phyloP scores from a whole-genome alignment of 2,113 vertebrate genomes.

The Antigone vipio region DNA sequence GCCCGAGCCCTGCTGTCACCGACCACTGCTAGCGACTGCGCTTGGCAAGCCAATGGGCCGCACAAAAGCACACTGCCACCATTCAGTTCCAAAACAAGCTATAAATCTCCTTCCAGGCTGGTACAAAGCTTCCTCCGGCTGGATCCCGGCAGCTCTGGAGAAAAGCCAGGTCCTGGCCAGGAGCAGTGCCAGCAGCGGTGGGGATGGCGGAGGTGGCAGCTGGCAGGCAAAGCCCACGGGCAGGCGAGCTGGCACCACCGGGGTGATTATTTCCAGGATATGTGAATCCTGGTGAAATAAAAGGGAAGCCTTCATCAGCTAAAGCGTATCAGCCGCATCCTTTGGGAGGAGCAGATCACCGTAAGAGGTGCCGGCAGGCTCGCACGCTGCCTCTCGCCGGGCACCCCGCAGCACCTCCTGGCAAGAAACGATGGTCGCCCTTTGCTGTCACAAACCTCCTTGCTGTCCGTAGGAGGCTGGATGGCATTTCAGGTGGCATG shows the following conservation, averaged over 20 bases:
- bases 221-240: neutral
- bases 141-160: conserved; percentile 2
- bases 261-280: neutral
- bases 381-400: accelerated
- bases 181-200: neutral
- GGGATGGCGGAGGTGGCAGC: conserved; percentile 4
- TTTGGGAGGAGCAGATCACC: neutral
- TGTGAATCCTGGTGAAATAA: neutral
- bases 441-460: accelerated
- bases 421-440: accelerated
- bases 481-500: accelerated
- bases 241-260: neutral
- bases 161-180: neutral
- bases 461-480: neutral
- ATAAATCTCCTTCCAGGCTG: conserved; percentile 32
- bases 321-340: accelerated
- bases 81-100: conserved; percentile 62
- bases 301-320: neutral
- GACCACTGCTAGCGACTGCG: neutral
- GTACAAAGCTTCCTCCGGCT: conserved; percentile 53
- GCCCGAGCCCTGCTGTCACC: conserved; percentile 3
- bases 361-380: accelerated
- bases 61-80: conserved; percentile 30
- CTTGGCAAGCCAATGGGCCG: neutral
- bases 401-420: neutral